Conservation (phyloP, 2,797 vertebrate species). For the Zonotrichia albicollis region DNA sequence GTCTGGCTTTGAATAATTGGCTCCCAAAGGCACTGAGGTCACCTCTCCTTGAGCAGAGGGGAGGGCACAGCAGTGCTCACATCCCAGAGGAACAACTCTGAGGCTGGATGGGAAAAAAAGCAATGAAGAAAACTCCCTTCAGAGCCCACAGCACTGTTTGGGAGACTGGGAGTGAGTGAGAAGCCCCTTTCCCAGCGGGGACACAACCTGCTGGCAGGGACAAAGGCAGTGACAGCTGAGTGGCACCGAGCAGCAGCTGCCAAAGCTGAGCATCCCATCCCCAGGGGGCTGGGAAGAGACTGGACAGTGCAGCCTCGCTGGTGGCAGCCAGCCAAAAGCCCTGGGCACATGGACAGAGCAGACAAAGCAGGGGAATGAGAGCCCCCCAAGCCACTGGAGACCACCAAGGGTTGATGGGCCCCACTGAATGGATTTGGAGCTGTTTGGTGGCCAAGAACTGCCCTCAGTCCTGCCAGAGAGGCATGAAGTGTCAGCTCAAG, state of each 20-base stretch:
- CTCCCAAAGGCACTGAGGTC: neutral
- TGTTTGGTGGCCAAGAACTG: neutral
- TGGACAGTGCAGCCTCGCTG: neutral
- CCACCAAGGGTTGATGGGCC: rapidly evolving
- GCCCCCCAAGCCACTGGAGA: neutral
- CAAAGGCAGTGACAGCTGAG: slow-evolving; percentile 4
- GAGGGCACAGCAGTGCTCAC: neutral
- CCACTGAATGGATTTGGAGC: neutral
- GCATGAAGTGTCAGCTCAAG: neutral
- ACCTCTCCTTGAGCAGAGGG: neutral
- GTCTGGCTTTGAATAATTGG: neutral
- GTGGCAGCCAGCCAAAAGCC: neutral
- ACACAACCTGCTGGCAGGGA: neutral
- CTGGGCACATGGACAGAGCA: neutral
- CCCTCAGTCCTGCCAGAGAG: neutral
- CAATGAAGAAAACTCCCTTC: neutral
- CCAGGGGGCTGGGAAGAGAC: neutral
- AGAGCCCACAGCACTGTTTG: neutral
- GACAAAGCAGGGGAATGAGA: neutral
- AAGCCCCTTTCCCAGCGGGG: rapidly evolving
- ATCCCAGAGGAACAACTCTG: neutral
- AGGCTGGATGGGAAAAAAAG: neutral
- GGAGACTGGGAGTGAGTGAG: neutral
- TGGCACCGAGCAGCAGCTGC: neutral
- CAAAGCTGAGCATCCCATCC: neutral